Conservation (phyloP, 2,888 invertebrate species). For the Meteorus cinctellus region DNA sequence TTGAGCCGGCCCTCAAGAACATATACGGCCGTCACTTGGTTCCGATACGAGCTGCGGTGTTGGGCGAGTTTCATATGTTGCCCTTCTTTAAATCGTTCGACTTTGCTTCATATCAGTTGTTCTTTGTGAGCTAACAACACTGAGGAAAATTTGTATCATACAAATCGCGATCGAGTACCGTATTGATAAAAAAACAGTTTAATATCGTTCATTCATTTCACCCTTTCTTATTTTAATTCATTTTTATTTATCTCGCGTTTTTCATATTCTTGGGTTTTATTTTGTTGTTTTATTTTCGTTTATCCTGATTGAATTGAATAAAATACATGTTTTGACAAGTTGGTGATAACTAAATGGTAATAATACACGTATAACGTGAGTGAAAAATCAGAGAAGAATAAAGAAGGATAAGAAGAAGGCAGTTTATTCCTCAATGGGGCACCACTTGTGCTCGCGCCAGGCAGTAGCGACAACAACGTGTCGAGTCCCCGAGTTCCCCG, state of each 20-base stretch:
- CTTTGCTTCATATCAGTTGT: no score
- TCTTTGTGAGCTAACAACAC: no score
- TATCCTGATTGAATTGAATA: no score
- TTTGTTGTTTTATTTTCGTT: no score
- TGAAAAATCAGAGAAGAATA: conserved; percentile 11
- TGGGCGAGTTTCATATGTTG: conserved; percentile 40
- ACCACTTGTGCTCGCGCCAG: conserved; percentile 48
- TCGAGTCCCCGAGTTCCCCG: conserved; percentile 62
- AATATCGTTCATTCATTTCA: no score
- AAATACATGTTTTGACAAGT: conserved; percentile 2
- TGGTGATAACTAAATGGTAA: conserved; percentile 2
- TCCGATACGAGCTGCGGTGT: conserved; percentile 53
- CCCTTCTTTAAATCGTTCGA: neutral
- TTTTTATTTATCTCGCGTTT: no score
- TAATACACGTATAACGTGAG: conserved; percentile 24
- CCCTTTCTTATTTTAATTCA: no score
- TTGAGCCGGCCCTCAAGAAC: conserved; percentile 51
- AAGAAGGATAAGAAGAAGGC: conserved; percentile 43
- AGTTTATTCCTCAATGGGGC: conserved; percentile 57
- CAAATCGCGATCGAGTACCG: no score
- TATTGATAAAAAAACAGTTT: no score
- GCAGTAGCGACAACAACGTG: conserved; percentile 50
- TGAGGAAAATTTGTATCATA: neutral
- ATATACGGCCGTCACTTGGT: conserved; percentile 53
- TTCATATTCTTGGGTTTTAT: no score